Evolutionary conservation across 2,113 vertebrate species (phyloP).

Genomic region (Boulengerochromis microlepis): DNA sequence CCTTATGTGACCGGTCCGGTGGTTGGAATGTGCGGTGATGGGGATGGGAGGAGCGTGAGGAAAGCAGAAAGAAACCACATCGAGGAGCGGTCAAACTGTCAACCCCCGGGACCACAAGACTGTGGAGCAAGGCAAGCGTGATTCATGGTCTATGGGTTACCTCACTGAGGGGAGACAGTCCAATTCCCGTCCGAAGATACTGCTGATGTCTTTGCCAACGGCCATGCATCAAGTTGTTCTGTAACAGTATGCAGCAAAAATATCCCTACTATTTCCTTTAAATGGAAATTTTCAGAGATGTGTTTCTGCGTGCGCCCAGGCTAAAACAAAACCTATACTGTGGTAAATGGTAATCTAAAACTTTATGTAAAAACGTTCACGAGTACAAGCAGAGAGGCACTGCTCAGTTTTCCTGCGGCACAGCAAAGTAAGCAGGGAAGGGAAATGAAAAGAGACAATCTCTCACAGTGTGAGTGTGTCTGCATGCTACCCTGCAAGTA

Average conservation of each 20-base stretch:
- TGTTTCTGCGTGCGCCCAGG: background rate
- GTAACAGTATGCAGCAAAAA: slow-evolving; percentile 51
- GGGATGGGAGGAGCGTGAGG: slow-evolving; percentile 44
- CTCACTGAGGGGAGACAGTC: slow-evolving; percentile 50
- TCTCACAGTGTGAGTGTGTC: slow-evolving; percentile 19
- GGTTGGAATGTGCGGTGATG: slow-evolving; percentile 60
- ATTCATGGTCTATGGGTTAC: slow-evolving; percentile 66
- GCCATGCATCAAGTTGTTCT: slow-evolving; percentile 50
- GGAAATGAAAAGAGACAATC: slow-evolving; percentile 32
- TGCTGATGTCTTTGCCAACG: slow-evolving; percentile 42
- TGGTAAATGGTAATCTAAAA: background rate
- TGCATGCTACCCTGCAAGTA: slow-evolving; percentile 7
- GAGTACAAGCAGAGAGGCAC: background rate
- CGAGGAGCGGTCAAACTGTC: slow-evolving; percentile 58
- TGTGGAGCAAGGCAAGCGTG: slow-evolving; percentile 56
- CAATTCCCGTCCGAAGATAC: slow-evolving; percentile 50
- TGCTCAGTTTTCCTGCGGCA: background rate
- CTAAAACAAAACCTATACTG: background rate
- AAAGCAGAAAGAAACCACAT: slow-evolving; percentile 50
- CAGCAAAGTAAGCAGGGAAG: slow-evolving; percentile 5
- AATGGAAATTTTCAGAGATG: slow-evolving; percentile 24
- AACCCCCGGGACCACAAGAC: slow-evolving; percentile 51
- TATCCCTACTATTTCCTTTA: slow-evolving; percentile 40
- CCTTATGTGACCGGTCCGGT: slow-evolving; percentile 61
- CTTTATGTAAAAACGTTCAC: slow-evolving; percentile 12